Evolutionary conservation across 92 coral and sea anemone genomes (phyloP).

Genomic region (Phenganax marumi): DNA sequence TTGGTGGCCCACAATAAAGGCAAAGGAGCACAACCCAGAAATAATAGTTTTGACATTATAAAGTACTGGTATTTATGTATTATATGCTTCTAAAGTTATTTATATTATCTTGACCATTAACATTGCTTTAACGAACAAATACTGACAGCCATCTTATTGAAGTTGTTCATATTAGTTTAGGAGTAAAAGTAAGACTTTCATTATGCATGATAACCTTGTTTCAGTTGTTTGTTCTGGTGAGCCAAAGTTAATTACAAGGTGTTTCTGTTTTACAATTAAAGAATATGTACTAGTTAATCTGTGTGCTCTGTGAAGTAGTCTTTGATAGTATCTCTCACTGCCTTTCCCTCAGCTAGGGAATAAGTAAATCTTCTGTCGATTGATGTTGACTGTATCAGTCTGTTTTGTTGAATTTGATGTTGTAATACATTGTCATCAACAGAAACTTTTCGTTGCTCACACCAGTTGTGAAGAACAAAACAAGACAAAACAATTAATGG

Average conservation of each 20-base stretch:
- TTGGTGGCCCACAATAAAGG: neutral
- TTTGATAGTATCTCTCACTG: slow-evolving; percentile 43
- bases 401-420: slow-evolving; percentile 22
- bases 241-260: neutral
- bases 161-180: too few relatives aligned
- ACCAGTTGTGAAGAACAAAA: slow-evolving; percentile 33
- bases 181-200: too few relatives aligned
- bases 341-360: slow-evolving; percentile 32
- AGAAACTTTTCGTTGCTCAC: slow-evolving; percentile 21
- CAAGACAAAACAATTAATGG: slow-evolving; percentile 26
- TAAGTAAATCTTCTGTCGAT: slow-evolving; percentile 40
- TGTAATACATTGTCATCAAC: slow-evolving; percentile 22
- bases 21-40: neutral
- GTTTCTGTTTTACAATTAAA: too few relatives aligned
- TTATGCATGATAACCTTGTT: too few relatives aligned
- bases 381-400: slow-evolving; percentile 32
- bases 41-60: too few relatives aligned
- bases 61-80: neutral
- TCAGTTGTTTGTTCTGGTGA: neutral
- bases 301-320: slow-evolving; percentile 44
- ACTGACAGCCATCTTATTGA: too few relatives aligned
- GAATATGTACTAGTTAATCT: slow-evolving; percentile 13
- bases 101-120: too few relatives aligned
- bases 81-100: neutral
- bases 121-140: too few relatives aligned